These are phyloP conservation scores for Balanococcus diminutus DNA, from an alignment of 2,888 invertebrate species.

Conservation along the genomic window DNA sequence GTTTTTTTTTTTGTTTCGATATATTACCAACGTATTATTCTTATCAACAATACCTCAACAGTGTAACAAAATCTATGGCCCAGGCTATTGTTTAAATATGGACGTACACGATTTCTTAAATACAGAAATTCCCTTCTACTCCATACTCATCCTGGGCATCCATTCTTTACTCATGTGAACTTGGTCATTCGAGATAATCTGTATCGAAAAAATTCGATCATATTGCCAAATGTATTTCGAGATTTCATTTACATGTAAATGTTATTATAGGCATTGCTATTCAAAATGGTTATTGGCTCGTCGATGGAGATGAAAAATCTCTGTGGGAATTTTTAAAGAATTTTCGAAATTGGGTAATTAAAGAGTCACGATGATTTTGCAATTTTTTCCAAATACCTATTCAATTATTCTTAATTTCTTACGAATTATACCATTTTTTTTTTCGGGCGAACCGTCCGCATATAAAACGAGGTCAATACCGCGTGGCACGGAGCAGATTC, in stretches of 20 bases:
- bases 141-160: not conserved
- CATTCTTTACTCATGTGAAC: not conserved
- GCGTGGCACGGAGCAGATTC: not conserved
- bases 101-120: conserved; percentile 41
- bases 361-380: conserved; percentile 16
- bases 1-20: conserved; percentile 14
- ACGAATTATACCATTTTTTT: too few species aligned
- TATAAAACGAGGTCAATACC: not conserved
- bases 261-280: too few species aligned
- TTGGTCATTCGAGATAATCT: not conserved
- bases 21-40: not conserved
- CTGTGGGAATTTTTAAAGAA: not conserved
- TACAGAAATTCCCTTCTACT: not conserved
- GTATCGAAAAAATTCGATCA: not conserved
- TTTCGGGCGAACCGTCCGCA: not conserved
- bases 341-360: not conserved
- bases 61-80: not conserved
- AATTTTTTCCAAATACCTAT: not conserved
- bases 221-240: not conserved
- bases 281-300: too few species aligned
- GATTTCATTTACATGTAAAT: not conserved
- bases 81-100: conserved; percentile 51
- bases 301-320: not conserved
- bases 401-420: not conserved
- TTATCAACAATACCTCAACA: not conserved